Conservation (phyloP, 2,113 vertebrate genomes). For the Seriola rivoliana region DNA sequence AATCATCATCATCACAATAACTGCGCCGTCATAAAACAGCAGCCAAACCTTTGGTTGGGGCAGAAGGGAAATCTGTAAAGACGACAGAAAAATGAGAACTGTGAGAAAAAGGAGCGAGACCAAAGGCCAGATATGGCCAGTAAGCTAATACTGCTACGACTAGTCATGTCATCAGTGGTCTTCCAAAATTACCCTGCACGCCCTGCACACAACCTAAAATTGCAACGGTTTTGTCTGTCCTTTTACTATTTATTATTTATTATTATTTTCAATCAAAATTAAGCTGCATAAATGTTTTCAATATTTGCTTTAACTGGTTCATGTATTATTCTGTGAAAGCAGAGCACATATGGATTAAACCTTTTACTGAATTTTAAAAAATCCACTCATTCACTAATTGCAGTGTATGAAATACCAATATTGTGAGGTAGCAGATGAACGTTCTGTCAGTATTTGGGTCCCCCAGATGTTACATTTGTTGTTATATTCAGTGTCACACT, state of each 20-base stretch:
- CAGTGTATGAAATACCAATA: no score
- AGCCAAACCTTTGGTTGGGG: constrained; percentile 52
- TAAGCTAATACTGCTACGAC: constrained; percentile 69
- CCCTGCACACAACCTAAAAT: not conserved
- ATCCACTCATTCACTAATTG: no score
- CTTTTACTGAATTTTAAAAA: no score
- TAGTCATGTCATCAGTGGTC: constrained; percentile 66
- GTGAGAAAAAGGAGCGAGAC: constrained; percentile 71
- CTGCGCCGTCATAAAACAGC: constrained; percentile 65
- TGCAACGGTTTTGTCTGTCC: not conserved
- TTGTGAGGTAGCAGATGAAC: no score
- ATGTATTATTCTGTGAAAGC: not conserved
- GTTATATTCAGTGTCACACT: no score
- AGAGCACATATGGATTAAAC: no score
- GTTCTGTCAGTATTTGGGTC: no score
- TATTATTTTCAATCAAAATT: not conserved
- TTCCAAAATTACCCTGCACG: constrained; percentile 41
- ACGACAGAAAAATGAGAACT: constrained; percentile 69
- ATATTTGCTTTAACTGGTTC: not conserved
- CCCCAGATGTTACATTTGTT: no score
- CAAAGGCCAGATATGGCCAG: constrained; percentile 64
- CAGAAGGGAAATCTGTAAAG: constrained; percentile 49
- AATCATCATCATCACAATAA: constrained; percentile 76
- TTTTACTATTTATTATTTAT: not conserved
- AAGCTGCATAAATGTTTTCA: not conserved